Evolutionary conservation across 2,888 invertebrate species (phyloP).

Genomic region (Syritta pipiens): DNA sequence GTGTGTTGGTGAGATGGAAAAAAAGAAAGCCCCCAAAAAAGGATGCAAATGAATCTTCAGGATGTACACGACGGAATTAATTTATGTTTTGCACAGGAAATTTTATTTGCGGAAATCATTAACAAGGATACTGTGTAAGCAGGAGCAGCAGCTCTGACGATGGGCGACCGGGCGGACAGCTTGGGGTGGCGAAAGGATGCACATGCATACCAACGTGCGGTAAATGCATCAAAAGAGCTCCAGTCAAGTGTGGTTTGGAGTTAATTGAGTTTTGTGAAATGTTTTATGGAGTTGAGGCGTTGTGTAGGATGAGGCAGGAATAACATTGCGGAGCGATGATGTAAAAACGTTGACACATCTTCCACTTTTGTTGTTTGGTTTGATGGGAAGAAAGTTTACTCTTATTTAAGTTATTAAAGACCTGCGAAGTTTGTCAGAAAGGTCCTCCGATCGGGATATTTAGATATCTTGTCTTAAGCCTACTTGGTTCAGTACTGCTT

Average conservation of each 20-base stretch:
- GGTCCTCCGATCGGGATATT: no score
- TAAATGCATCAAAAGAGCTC: conserved; percentile 65
- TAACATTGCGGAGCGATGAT: conserved; percentile 15
- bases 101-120: conserved; percentile 69
- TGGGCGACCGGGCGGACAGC: background rate
- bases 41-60: conserved; percentile 67
- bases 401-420: no score
- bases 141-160: background rate
- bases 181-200: background rate
- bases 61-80: conserved; percentile 64
- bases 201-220: conserved; percentile 49
- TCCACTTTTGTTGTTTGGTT: no score
- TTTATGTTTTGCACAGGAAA: conserved; percentile 69
- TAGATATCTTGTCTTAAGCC: no score
- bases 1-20: background rate
- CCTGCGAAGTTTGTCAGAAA: no score
- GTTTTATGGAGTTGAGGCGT: conserved; percentile 55
- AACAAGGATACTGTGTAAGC: conserved; percentile 47
- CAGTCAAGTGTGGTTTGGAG: conserved; percentile 60
- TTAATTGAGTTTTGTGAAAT: conserved; percentile 65
- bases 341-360: no score
- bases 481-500: no score
- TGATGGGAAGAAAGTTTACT: no score
- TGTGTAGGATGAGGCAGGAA: conserved; percentile 8
- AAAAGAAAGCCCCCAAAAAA: conserved; percentile 46